Conservation (phyloP, 2,888 invertebrate genomes). For the Andrena flavipes region DNA sequence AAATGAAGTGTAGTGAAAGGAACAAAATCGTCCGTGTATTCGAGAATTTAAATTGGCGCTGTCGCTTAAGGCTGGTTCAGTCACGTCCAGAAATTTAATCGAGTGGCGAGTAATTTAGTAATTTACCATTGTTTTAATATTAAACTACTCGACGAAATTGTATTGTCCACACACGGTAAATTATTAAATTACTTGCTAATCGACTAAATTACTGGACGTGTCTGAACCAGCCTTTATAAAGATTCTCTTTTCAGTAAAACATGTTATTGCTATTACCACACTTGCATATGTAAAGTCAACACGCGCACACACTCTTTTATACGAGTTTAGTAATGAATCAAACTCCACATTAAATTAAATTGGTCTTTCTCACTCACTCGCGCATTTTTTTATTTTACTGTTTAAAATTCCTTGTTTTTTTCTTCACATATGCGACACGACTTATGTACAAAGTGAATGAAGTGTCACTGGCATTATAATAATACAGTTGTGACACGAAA, state of each 20-base stretch:
- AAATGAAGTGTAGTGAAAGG: slow-evolving; percentile 2
- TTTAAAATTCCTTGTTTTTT: background rate
- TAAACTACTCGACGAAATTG: no score
- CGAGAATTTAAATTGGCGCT: background rate
- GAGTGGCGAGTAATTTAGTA: no score
- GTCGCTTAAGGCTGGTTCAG: no score
- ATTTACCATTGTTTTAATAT: no score
- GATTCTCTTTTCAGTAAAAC: no score
- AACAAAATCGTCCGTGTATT: background rate
- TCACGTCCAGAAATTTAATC: no score
- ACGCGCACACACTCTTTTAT: background rate
- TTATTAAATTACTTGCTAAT: no score
- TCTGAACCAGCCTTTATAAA: no score
- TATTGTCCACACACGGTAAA: no score
- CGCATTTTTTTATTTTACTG: background rate
- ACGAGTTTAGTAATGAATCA: background rate
- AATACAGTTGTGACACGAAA: slow-evolving; percentile 4
- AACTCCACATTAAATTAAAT: slow-evolving; percentile 8
- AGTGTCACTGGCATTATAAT: background rate
- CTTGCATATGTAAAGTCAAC: background rate
- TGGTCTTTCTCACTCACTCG: background rate
- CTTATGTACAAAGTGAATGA: slow-evolving; percentile 5
- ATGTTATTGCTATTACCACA: slow-evolving; percentile 24
- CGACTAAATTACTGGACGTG: no score
- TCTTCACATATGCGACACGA: background rate